Base-by-base conservation (phyloP, 2,113 vertebrate genomes). In the Platichthys stellatus region DNA sequence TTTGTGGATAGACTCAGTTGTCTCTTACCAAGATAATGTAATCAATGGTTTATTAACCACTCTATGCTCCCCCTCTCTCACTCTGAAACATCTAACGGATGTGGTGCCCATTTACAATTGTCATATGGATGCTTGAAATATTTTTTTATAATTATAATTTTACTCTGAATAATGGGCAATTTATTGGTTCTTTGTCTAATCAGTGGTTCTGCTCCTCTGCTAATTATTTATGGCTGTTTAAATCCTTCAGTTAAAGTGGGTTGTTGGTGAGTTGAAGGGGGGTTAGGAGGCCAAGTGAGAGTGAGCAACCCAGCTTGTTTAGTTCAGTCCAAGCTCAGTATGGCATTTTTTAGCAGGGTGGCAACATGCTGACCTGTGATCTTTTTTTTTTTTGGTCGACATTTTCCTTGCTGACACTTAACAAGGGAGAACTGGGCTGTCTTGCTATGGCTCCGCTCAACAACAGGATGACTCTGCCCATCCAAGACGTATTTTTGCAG, bases 181-280 rank as follows among this genome's bases (percentile, higher is more conserved):
- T 43, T 11, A 43, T 9, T 54, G 53, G 20, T 21, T 40, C 2
- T 63, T 57, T 15, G 23, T 15, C 59, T 38, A 53, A 20, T 59
- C 15, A n/a, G 2, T 66, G 15, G 17, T 15, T 11, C 21, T 63
- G 2, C 24, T 20, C 31, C 45, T 20, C 2, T 51, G 49, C 64
- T 38, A 57, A 70, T 75, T 81, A 80, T 74, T 74, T 51, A 74
- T 45, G 38, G 45, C 45, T 49, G 15, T 63, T 69, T 12, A 35
- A 51, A 53, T 62, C 18, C 28, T 65, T 69, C 23, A 53, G 28
- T 51, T 12, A 31, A n/a, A 23, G 47, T 53, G 11, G 2, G 40
- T 43, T 13, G 11, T 43, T 43, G 26, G 23, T 24, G 47, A 61
- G 31, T 60, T 60, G 6, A 43, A 61, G 5, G 20, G 58, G 23